Evolutionary conservation across 2,113 vertebrate species (phyloP).

Genomic region (Pelvicachromis taeniatus): DNA sequence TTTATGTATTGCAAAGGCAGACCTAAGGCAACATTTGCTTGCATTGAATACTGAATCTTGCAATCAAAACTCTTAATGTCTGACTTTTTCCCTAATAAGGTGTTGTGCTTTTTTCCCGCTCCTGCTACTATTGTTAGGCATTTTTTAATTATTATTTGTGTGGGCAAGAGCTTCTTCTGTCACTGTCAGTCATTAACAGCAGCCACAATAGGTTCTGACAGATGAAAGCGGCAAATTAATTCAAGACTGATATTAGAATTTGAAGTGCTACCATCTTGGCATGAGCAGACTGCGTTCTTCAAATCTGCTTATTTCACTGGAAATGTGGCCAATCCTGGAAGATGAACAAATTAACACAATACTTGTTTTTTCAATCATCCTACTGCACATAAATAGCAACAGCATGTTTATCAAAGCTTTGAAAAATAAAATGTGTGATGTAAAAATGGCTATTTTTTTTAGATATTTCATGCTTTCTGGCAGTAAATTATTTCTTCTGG

Average conservation of each 20-base stretch:
- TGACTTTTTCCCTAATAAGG: constrained; percentile 24
- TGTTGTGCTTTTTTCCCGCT: neutral
- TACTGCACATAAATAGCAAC: constrained; percentile 22
- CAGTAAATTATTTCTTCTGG: neutral
- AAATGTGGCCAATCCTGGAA: constrained; percentile 22
- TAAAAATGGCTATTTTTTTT: neutral
- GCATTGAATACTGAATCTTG: neutral
- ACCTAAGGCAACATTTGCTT: neutral
- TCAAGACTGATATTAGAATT: constrained; percentile 56
- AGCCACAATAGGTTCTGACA: constrained; percentile 53
- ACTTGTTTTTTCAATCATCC: neutral
- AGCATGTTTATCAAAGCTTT: constrained; percentile 34
- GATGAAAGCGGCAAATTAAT: constrained; percentile 65
- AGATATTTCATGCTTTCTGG: neutral
- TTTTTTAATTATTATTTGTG: neutral
- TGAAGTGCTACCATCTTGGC: constrained; percentile 46
- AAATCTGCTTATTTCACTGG: constrained; percentile 37
- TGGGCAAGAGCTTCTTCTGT: constrained; percentile 30
- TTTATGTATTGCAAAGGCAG: neutral
- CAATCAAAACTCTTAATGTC: neutral
- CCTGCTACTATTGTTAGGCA: constrained; percentile 5
- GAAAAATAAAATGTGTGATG: constrained; percentile 11
- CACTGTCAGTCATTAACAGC: constrained; percentile 58
- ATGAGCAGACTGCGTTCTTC: constrained; percentile 6
- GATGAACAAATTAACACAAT: constrained; percentile 18